Evolutionary conservation across 2,797 vertebrate species (phyloP), one percentile per base, ranked within the genome.

Genomic region (Galagoides demidoff): DNA sequence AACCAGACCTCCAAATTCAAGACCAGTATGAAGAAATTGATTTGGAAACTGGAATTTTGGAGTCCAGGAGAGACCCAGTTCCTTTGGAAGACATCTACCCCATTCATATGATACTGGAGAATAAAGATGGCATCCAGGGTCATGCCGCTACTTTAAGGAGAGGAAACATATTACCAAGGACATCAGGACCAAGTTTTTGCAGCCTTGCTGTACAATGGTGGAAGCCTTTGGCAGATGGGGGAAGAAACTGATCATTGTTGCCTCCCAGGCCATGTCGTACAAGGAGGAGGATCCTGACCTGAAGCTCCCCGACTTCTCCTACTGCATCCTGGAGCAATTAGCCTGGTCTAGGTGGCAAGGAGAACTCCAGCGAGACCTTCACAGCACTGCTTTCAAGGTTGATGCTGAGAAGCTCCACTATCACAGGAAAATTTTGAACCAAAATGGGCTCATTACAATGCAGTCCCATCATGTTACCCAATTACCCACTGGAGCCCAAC

Each of bases 391-490:
- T 49, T 99, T 99, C 98, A 99, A 99, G 97, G 99, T 99, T 3
- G 99, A 99, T 68, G 99, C 99, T 25, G 99, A 99, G 16, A 99
- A 99, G 98, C 97, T 99, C 85, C 99, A 99, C 98, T 99, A 99
- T 98, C 98, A 99, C 95, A 98, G 99, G 93, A 99, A 99, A 95
- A 98, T 99, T 2, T 77, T 99, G 89, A 99, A 99, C 97, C 99
- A 96, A 88, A 99, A 99, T 2, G 98, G 99, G 2, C 99, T 99
- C 91, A 98, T 99, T 96, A 99, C 99, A 1, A 99, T 99, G 98
- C 99, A 99, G 98, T 99, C 99, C 2, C 99, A 99, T 0, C 99
- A 99, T 0, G 98, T 99, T 88, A 98, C 98, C 52, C 98, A 99
- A 0, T 81, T 99, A 23, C 98, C 98, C 0, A 98, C 98, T 0